These are phyloP conservation scores for Canis aureus DNA, from an alignment of 2,113 vertebrate genomes.

Conservation along the genomic window DNA sequence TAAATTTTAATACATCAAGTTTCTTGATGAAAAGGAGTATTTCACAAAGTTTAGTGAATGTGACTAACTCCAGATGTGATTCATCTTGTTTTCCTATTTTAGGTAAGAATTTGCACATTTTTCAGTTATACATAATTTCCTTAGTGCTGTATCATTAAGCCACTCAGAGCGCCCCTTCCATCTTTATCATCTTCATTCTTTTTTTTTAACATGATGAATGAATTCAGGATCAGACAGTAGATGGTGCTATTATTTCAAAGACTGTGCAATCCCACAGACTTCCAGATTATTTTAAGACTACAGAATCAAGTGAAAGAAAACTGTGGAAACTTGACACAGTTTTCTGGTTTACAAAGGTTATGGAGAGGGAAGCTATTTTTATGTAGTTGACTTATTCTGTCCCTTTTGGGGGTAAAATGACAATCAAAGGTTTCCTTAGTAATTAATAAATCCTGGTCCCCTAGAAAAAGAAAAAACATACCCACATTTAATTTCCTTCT, in stretches of 20 bases:
- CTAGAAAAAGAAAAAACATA: conserved; percentile 33
- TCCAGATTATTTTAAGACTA: conserved; percentile 23
- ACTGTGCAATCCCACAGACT: conserved; percentile 32
- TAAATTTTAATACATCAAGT: neutral
- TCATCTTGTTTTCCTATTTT: neutral
- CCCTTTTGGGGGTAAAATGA: conserved; percentile 55
- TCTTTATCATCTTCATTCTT: neutral
- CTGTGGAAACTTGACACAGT: conserved; percentile 5
- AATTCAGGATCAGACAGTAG: conserved; percentile 84
- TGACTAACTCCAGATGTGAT: neutral
- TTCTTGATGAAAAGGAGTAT: neutral
- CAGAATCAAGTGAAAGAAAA: conserved; percentile 5
- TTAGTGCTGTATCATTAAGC: neutral
- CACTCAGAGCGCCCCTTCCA: neutral
- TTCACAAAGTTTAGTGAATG: neutral
- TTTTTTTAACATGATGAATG: conserved; percentile 31
- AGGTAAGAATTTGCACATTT: neutral
- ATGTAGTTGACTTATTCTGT: conserved; percentile 1
- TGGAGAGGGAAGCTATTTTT: conserved; percentile 40
- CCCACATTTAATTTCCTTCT: conserved; percentile 46
- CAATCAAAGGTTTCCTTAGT: neutral
- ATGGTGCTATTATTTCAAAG: conserved; percentile 89
- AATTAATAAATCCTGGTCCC: conserved; percentile 18
- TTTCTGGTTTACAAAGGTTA: conserved; percentile 22
- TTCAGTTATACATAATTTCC: neutral